These are phyloP conservation scores for Cinclus cinclus DNA, from an alignment of 2,113 vertebrate species.

Conservation along the genomic window DNA sequence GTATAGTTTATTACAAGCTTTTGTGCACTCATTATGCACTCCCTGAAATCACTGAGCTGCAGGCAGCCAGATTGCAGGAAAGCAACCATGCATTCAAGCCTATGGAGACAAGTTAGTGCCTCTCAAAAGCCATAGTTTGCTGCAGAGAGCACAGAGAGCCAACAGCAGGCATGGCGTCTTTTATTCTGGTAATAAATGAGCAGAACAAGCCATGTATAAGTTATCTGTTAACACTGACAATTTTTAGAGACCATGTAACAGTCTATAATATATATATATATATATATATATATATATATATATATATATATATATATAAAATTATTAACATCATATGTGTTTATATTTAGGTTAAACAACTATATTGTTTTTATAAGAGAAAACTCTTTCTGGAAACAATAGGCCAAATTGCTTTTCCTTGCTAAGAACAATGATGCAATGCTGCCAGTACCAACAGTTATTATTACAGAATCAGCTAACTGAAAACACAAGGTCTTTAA, in stretches of 20 bases:
- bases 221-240: neutral
- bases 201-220: neutral
- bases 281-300: too few species aligned
- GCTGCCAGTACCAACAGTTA: conserved; percentile 57
- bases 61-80: neutral
- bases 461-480: conserved; percentile 59
- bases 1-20: neutral
- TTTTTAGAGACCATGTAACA: neutral
- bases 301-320: too few species aligned
- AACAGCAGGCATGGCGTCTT: neutral
- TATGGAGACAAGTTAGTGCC: neutral
- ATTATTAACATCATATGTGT: conserved; percentile 35
- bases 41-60: neutral
- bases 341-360: conserved; percentile 56
- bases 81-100: neutral
- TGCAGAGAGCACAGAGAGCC: neutral
- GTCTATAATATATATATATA: conserved; percentile 12
- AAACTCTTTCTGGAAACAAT: conserved; percentile 61
- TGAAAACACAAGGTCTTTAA: conserved; percentile 51
- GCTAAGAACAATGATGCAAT: conserved; percentile 42
- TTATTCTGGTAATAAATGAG: neutral
- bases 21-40: neutral
- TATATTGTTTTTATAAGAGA: conserved; percentile 32
- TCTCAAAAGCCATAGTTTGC: neutral
- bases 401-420: conserved; percentile 44